phyloP scores from a whole-genome alignment of 2,888 invertebrate genomes.

The Phortica okadai region DNA sequence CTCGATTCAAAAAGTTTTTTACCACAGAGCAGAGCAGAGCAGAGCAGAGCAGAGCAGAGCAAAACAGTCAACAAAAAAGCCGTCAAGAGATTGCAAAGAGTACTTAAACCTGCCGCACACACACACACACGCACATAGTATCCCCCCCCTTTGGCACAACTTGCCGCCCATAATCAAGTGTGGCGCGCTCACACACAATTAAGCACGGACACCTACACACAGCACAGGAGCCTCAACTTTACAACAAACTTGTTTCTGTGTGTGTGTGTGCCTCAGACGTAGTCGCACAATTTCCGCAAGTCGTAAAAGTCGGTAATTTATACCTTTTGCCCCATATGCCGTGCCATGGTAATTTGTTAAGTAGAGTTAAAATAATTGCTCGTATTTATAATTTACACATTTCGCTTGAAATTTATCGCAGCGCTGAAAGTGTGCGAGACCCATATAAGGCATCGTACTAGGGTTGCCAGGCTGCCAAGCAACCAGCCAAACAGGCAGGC shows the following conservation, averaged over 20 bases:
- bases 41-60: slow-evolving; percentile 25
- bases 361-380: slow-evolving; percentile 78
- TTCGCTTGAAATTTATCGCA: slow-evolving; percentile 75
- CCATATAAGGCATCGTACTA: slow-evolving; percentile 6
- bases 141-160: neutral
- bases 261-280: slow-evolving; percentile 21
- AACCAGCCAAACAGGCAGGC: slow-evolving; percentile 18
- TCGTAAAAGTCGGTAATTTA: slow-evolving; percentile 71
- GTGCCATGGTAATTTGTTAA: slow-evolving; percentile 77
- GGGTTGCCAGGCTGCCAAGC: slow-evolving; percentile 29
- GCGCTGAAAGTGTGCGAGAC: slow-evolving; percentile 60
- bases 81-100: slow-evolving; percentile 16
- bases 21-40: slow-evolving; percentile 49
- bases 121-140: slow-evolving; percentile 57
- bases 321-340: slow-evolving; percentile 75
- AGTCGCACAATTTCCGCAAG: slow-evolving; percentile 71
- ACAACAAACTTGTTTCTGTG: slow-evolving; percentile 36
- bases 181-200: slow-evolving; percentile 61
- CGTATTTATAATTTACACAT: slow-evolving; percentile 77
- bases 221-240: slow-evolving; percentile 39
- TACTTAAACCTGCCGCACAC: slow-evolving; percentile 47
- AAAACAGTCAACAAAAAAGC: slow-evolving; percentile 17
- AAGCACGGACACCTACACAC: slow-evolving; percentile 40
- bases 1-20: slow-evolving; percentile 67
- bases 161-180: neutral